phyloP scores from a whole-genome alignment of 2,888 invertebrate genomes.

The Bombylius major region DNA sequence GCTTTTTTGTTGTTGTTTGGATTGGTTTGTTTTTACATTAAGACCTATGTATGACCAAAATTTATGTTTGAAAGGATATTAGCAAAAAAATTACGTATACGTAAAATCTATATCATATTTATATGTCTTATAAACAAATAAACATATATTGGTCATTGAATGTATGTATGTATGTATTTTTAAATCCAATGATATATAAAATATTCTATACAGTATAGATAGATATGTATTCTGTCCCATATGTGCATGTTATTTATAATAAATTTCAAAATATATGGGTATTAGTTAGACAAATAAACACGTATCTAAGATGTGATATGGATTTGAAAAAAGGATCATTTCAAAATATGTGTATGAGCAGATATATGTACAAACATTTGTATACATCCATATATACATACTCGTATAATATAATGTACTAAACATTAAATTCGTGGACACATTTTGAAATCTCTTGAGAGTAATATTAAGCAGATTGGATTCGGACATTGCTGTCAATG shows the following conservation, averaged over 20 bases:
- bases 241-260: not conserved
- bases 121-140: no score
- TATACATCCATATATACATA: not conserved
- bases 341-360: not conserved
- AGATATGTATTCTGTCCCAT: not conserved
- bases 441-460: conserved; percentile 10
- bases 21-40: not conserved
- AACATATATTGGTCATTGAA: not conserved
- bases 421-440: conserved; percentile 10
- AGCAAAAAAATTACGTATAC: no score
- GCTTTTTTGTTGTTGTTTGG: not conserved
- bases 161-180: not conserved
- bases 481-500: conserved; percentile 13
- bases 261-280: not conserved
- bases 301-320: not conserved
- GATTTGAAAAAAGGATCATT: not conserved
- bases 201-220: no score
- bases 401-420: not conserved
- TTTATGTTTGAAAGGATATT: no score
- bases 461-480: conserved; percentile 14
- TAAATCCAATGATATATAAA: no score
- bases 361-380: not conserved
- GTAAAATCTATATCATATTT: no score
- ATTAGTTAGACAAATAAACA: no score
- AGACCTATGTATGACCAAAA: no score